phyloP scores from a whole-genome alignment of 2,888 invertebrate species.

The Adelognathus sp. region DNA sequence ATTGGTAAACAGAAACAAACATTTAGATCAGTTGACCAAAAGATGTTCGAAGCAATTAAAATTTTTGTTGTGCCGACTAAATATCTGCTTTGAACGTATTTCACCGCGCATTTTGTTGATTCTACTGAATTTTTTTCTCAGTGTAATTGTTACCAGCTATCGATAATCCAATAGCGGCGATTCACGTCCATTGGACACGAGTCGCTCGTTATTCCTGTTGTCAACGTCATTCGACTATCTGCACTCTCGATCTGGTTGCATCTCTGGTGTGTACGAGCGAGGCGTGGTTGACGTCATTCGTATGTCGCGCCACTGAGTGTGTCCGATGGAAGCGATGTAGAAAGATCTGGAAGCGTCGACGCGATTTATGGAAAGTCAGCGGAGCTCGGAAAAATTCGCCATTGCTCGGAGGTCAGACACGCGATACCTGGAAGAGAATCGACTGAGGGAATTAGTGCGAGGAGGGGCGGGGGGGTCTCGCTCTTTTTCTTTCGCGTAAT shows the following conservation, averaged over 20 bases:
- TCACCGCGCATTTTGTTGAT: too few species aligned
- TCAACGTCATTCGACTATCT: slow-evolving; percentile 24
- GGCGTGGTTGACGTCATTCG: slow-evolving; percentile 44
- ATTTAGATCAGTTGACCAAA: too few species aligned
- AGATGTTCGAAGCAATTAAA: too few species aligned
- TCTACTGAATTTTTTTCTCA: too few species aligned
- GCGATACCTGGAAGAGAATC: background rate
- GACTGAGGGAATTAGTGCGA: background rate
- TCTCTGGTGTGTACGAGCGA: slow-evolving; percentile 24
- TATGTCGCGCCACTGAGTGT: slow-evolving; percentile 14
- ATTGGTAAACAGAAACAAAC: too few species aligned
- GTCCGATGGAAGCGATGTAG: slow-evolving; percentile 2
- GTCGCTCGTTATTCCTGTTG: slow-evolving; percentile 11
- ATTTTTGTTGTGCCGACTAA: too few species aligned
- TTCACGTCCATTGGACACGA: background rate
- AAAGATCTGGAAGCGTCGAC: background rate
- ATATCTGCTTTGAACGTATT: too few species aligned
- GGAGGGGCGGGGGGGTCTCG: too few species aligned
- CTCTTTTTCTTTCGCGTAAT: background rate
- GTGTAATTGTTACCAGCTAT: background rate
- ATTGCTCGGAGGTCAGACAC: background rate
- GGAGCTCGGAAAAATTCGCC: background rate
- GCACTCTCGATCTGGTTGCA: slow-evolving; percentile 3
- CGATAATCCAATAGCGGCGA: background rate
- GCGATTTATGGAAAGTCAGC: background rate